These are phyloP conservation scores for Sebastes vulpes DNA, from an alignment of 2,797 vertebrate species.

Conservation along the genomic window DNA sequence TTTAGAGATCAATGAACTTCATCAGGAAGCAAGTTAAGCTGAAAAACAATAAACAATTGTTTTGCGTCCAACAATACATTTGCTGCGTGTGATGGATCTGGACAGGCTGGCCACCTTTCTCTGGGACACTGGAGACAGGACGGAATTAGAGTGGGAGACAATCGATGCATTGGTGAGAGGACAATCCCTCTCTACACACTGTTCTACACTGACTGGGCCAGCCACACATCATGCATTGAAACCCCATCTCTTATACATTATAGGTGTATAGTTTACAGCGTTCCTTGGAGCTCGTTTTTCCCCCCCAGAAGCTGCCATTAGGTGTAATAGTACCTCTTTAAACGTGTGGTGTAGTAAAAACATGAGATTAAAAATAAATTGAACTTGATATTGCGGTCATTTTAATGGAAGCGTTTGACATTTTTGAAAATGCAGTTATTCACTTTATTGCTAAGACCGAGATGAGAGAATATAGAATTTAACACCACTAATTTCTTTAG, in stretches of 20 bases:
- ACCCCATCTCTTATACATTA: conserved; percentile 37
- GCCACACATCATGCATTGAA: conserved; percentile 44
- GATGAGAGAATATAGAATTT: background rate
- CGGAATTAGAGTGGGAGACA: conserved; percentile 59
- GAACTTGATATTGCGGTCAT: background rate
- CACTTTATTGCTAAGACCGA: background rate
- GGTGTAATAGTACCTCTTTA: conserved; percentile 16
- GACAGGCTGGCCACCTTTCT: conserved; percentile 51
- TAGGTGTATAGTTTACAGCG: conserved; percentile 29
- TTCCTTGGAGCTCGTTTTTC: background rate
- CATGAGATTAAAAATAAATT: background rate
- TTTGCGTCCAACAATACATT: conserved; percentile 57
- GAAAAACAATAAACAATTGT: conserved; percentile 79
- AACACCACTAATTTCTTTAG: too few relatives aligned
- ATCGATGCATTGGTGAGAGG: conserved; percentile 66
- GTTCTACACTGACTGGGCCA: conserved; percentile 23
- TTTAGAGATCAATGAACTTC: conserved; percentile 78
- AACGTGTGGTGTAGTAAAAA: conserved; percentile 23
- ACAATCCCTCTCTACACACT: conserved; percentile 47
- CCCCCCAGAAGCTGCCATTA: conserved; percentile 25
- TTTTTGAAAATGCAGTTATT: background rate
- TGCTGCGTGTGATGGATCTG: conserved; percentile 63
- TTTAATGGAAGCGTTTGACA: background rate
- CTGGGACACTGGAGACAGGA: conserved; percentile 58
- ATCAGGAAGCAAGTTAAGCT: conserved; percentile 74